Evolutionary conservation across 1,140 invertebrate genomes (phyloP).

Genomic region (Chrysopa pallens): DNA sequence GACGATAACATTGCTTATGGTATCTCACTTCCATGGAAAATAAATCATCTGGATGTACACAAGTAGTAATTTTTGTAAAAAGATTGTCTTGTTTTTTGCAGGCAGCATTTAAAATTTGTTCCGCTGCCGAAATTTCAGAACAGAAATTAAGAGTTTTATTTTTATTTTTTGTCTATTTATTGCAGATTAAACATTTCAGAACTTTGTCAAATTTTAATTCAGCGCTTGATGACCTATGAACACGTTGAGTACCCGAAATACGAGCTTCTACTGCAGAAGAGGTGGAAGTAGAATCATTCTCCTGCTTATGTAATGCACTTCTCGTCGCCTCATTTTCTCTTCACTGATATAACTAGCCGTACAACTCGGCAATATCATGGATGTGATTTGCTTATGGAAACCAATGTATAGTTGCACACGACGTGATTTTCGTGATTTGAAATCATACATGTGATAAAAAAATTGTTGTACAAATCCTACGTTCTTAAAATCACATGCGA

Average conservation of each 20-base stretch:
- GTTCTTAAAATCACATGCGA: too few species aligned
- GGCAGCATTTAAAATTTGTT: slow-evolving; percentile 4
- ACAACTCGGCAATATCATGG: too few species aligned
- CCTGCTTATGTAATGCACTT: slow-evolving; percentile 4
- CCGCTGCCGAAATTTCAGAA: slow-evolving; percentile 3
- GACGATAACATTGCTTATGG: slow-evolving; percentile 7
- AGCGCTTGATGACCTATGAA: background rate
- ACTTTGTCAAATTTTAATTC: background rate
- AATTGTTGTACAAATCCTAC: too few species aligned
- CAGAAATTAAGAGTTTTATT: slow-evolving; percentile 2
- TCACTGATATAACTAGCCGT: slow-evolving; percentile 5
- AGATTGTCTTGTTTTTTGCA: slow-evolving; percentile 2
- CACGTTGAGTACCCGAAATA: background rate
- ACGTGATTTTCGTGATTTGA: too few species aligned
- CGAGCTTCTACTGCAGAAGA: background rate
- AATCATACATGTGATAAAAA: too few species aligned
- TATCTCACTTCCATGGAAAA: slow-evolving; percentile 5
- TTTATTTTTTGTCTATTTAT: slow-evolving; percentile 2
- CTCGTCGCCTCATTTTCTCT: slow-evolving; percentile 7
- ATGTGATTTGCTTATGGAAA: too few species aligned
- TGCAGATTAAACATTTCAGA: slow-evolving; percentile 4
- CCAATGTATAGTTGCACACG: too few species aligned
- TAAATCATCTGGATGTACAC: slow-evolving; percentile 4
- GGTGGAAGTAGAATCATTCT: slow-evolving; percentile 2
- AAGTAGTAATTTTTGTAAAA: slow-evolving; percentile 3